Evolutionary conservation across 2,888 invertebrate genomes (phyloP).

Genomic region (Polymixis lichenea): DNA sequence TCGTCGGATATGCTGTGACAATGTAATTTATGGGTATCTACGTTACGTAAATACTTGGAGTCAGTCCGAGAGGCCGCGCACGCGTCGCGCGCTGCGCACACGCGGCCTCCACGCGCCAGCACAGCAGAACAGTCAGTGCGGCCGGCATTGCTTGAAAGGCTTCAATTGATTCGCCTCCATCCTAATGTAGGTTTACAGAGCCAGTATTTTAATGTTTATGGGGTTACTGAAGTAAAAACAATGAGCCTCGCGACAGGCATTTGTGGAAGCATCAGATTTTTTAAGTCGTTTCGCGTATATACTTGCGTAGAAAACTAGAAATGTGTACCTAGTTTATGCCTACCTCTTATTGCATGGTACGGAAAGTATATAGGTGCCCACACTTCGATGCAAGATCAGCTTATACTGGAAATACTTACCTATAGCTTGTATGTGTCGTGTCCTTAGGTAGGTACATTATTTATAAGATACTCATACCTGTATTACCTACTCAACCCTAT

Average conservation of each 20-base stretch:
- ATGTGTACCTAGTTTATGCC: not conserved
- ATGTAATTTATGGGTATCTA: constrained; percentile 3
- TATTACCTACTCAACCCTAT: not conserved
- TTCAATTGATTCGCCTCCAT: not conserved
- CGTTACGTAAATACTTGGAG: not conserved
- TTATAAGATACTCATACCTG: not conserved
- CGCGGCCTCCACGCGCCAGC: not conserved
- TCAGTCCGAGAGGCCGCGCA: not conserved
- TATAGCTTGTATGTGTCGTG: not conserved
- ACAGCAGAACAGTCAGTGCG: not conserved
- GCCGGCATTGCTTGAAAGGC: not conserved
- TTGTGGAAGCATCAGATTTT: not conserved
- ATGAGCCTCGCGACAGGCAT: too few relatives aligned
- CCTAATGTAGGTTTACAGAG: not conserved
- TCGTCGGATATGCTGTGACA: constrained; percentile 10
- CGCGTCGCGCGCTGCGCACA: not conserved
- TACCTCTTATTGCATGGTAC: not conserved
- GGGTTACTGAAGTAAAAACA: not conserved
- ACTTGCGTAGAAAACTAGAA: not conserved
- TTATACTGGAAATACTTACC: too few relatives aligned
- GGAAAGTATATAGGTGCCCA: not conserved
- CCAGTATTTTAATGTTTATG: not conserved
- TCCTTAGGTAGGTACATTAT: not conserved
- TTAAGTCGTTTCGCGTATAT: not conserved
- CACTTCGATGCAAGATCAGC: not conserved